Evolutionary conservation across 2,113 vertebrate genomes (phyloP).

Genomic region (Puma concolor): DNA sequence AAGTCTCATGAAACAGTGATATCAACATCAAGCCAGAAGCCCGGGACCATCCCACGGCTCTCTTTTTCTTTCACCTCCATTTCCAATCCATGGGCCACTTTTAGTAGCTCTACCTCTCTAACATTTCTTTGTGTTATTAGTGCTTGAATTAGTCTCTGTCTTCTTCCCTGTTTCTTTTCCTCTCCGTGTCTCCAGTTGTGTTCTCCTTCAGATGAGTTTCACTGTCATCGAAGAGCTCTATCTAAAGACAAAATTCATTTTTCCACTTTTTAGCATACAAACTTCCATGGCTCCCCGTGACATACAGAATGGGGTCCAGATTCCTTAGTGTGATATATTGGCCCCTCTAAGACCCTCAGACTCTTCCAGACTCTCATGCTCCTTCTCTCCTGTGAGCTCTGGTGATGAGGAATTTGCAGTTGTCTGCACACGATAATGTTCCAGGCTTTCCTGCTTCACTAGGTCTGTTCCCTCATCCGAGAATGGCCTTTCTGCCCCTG

Average conservation of each 20-base stretch:
- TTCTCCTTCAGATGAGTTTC: not conserved
- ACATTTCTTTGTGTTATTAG: not conserved
- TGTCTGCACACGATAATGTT: too few relatives aligned
- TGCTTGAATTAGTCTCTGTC: not conserved
- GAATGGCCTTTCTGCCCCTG: not conserved
- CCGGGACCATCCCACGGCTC: fast-evolving
- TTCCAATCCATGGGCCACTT: not conserved
- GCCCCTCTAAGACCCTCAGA: not conserved
- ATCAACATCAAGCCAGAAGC: not conserved
- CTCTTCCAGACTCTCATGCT: not conserved
- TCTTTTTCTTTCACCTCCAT: not conserved
- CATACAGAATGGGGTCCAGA: not conserved
- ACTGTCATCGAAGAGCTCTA: not conserved
- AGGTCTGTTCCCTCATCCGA: not conserved
- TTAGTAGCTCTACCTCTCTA: not conserved
- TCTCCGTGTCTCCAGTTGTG: not conserved
- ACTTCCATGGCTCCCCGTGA: not conserved
- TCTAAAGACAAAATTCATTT: not conserved
- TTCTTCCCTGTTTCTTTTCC: not conserved
- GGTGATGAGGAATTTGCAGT: not conserved
- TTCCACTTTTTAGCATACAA: not conserved
- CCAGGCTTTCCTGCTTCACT: not conserved
- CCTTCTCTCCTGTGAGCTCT: not conserved
- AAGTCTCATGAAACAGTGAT: not conserved
- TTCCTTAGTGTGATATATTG: not conserved